Percentiles rank a stretch among this genome's conserved stretches.
phyloP scores from a whole-genome alignment of 2,888 invertebrate genomes.

The Sphaerolaimus hirsutus region DNA sequence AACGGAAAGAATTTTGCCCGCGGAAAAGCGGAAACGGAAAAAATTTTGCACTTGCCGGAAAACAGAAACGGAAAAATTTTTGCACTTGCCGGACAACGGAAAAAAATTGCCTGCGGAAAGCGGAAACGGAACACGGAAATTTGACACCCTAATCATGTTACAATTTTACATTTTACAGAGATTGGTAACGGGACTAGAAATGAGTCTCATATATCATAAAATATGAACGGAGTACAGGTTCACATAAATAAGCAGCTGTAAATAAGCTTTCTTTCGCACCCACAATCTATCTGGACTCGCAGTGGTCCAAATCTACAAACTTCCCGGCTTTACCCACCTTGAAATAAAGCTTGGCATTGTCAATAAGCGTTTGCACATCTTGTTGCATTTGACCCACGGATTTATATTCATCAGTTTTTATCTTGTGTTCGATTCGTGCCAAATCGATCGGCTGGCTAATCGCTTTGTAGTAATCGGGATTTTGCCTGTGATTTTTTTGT shows the following conservation, averaged over 20 bases:
- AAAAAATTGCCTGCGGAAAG: not conserved
- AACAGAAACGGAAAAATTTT: too few relatives aligned
- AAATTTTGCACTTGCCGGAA: too few relatives aligned
- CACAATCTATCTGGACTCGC: not conserved
- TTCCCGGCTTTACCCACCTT: too few relatives aligned
- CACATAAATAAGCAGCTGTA: too few relatives aligned
- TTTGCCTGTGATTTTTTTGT: slow-evolving; percentile 18
- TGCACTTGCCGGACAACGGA: too few relatives aligned
- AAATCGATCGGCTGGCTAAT: slow-evolving; percentile 84
- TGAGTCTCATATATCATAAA: too few relatives aligned
- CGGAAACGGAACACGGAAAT: too few relatives aligned
- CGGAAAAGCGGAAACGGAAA: too few relatives aligned
- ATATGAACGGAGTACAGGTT: too few relatives aligned
- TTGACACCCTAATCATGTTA: slow-evolving; percentile 8
- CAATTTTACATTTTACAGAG: not conserved
- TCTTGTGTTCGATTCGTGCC: slow-evolving; percentile 73
- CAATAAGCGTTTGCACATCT: slow-evolving; percentile 69
- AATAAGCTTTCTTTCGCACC: too few relatives aligned
- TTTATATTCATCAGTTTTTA: slow-evolving; percentile 85
- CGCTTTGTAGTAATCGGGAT: slow-evolving; percentile 38
- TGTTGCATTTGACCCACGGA: slow-evolving; percentile 64
- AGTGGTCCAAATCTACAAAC: not conserved
- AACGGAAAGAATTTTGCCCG: too few relatives aligned
- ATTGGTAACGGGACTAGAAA: slow-evolving; percentile 3
- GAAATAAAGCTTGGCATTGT: slow-evolving; percentile 82